Evolutionary conservation across 2,113 vertebrate species (phyloP), one percentile per base, ranked within the genome.

Genomic region (Syngnathus scovelli): DNA sequence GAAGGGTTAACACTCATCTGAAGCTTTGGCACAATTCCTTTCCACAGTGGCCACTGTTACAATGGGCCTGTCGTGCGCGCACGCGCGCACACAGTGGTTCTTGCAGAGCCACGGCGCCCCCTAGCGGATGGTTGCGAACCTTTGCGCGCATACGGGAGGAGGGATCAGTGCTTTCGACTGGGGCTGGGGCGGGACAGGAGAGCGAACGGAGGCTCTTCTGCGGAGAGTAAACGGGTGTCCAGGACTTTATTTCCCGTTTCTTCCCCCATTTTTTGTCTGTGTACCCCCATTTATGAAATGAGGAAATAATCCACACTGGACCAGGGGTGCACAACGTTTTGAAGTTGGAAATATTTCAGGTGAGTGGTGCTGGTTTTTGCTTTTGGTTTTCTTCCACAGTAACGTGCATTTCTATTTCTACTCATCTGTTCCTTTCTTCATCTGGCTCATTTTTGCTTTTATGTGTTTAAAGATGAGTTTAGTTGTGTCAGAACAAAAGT

Each of bases 81-180:
- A 44, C 68, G 61, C 71, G 67, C 74, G 54, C 77, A 61, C 76
- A 51, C 83, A 61, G 63, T 16, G 11, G 64, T 54, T 83, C 65
- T 56, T 37, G 81, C 82, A 64, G 86, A 88, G 59, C 80, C 76
- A 85, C 68, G 69, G 86, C 87, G 87, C 87, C 87, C 72, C 85
- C 88, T 74, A 70, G 89, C 63, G 89, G 87, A 52, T 64, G 59
- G 21, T 6, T 1, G 5, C 0, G 19, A 13, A 2, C 70, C 75
- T 64, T 46, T 64, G 72, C 70, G 74, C 70, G 72, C 76, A 68
- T 10, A 21, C 73, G 65, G 73, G 69, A 76, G 88, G 87, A 83
- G 83, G 86, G 82, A 74, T 62, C 83, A 76, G 66, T 59, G 62
- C 41, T 43, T 6, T 68, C 16, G 0, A 69, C 73, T 86, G 72